Evolutionary conservation across 2,797 vertebrate genomes (phyloP).

Genomic region (Momotus momota): DNA sequence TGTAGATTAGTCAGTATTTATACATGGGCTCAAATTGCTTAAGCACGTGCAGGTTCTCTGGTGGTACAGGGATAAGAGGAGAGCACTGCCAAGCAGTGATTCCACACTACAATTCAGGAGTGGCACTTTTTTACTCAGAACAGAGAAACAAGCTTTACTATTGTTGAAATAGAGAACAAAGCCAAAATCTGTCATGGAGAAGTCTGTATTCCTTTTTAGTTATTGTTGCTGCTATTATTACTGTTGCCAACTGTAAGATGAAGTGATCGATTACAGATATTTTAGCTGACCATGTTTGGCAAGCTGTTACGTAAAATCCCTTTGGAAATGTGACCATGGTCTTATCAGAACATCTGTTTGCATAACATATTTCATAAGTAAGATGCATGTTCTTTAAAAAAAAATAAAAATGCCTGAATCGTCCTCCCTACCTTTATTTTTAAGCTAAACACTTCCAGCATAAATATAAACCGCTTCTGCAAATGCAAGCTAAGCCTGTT

Average conservation of each 20-base stretch:
- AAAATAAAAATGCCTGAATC: not conserved
- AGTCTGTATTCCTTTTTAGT: not conserved
- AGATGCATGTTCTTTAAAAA: slow-evolving; percentile 2
- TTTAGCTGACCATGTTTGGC: slow-evolving; percentile 10
- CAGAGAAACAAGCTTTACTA: not conserved
- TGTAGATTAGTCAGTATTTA: not conserved
- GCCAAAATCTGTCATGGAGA: not conserved
- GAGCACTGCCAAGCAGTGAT: not conserved
- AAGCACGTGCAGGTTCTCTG: fast-evolving
- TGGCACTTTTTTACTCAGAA: not conserved
- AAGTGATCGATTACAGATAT: not conserved
- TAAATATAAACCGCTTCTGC: slow-evolving; percentile 10
- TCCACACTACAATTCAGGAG: not conserved
- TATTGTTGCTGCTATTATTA: not conserved
- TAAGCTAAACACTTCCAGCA: slow-evolving; percentile 16
- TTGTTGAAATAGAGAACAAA: not conserved
- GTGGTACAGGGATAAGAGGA: not conserved
- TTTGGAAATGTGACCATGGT: slow-evolving; percentile 16
- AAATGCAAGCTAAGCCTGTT: slow-evolving; percentile 57
- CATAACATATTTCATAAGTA: slow-evolving; percentile 4
- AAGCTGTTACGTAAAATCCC: slow-evolving; percentile 16
- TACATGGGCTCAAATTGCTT: not conserved
- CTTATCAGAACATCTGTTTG: slow-evolving; percentile 14
- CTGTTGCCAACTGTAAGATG: not conserved
- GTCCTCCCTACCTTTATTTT: slow-evolving; percentile 34